A percentile compares a stretch with the other conserved stretches of the same genome.
Evolutionary conservation across 2,888 invertebrate species (phyloP).

Genomic region (Tetranychus truncatus): DNA sequence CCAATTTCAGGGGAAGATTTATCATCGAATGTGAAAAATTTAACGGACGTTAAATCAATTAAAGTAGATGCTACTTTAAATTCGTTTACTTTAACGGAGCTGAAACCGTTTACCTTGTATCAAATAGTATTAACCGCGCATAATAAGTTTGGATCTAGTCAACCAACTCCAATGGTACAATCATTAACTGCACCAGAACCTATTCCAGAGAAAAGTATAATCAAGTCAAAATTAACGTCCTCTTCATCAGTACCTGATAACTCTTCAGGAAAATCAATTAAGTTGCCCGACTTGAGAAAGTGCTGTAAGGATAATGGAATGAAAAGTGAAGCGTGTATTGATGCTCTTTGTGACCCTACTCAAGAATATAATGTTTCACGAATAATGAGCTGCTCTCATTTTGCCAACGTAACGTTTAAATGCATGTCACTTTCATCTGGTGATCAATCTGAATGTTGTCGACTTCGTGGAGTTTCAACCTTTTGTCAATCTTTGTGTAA

Average conservation of each 20-base stretch:
- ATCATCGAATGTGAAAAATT: background rate
- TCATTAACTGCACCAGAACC: conserved; percentile 40
- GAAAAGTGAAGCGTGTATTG: conserved; percentile 50
- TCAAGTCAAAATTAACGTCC: conserved; percentile 1
- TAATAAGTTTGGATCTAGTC: conserved; percentile 54
- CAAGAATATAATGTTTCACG: conserved; percentile 40
- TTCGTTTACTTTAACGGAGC: conserved; percentile 39
- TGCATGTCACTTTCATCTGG: conserved; percentile 53
- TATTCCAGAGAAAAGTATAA: background rate
- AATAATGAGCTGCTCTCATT: conserved; percentile 69
- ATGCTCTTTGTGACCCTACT: conserved; percentile 55
- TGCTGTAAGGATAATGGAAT: conserved; percentile 57
- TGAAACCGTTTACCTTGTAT: conserved; percentile 63
- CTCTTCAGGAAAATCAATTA: background rate
- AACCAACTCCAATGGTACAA: conserved; percentile 54
- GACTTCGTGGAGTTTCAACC: conserved; percentile 51
- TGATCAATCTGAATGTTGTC: conserved; percentile 63
- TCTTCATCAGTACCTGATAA: background rate
- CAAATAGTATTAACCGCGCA: conserved; percentile 53
- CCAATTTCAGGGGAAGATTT: background rate
- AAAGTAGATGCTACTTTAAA: conserved; percentile 18
- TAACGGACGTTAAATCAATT: background rate
- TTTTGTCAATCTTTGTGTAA: conserved; percentile 59
- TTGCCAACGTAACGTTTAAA: conserved; percentile 55
- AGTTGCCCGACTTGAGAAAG: conserved; percentile 35